Percentiles rank a stretch among this genome's conserved stretches.
These are phyloP conservation scores for Elephantulus edwardii DNA, from an alignment of 2,113 vertebrate genomes.

Conservation along the genomic window DNA sequence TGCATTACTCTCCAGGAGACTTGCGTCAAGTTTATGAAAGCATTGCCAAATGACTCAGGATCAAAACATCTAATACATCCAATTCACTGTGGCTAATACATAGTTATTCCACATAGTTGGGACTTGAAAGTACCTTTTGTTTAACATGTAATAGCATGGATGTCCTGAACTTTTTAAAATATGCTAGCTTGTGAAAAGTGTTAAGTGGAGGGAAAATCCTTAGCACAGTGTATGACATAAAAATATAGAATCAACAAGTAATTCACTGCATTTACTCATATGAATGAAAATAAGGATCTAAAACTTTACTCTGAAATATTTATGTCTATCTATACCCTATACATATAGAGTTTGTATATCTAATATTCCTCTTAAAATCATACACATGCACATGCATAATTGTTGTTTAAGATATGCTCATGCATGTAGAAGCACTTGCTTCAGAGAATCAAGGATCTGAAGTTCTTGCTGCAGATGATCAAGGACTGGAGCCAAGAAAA, in stretches of 20 bases:
- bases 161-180: neutral
- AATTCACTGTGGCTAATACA: neutral
- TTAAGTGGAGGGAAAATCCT: neutral
- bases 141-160: neutral
- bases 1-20: conserved; percentile 42
- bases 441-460: too few species aligned
- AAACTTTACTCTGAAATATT: too few species aligned
- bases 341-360: too few species aligned
- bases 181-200: neutral
- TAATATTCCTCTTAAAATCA: too few species aligned
- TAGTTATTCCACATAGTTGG: neutral
- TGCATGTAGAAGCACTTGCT: too few species aligned
- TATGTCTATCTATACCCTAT: too few species aligned
- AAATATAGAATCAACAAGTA: neutral
- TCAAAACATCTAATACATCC: conserved; percentile 23
- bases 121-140: neutral
- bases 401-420: too few species aligned
- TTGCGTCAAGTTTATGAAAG: conserved; percentile 28
- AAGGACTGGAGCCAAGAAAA: too few species aligned
- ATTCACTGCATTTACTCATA: neutral
- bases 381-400: too few species aligned
- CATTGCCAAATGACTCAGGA: conserved; percentile 27
- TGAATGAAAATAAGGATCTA: neutral
- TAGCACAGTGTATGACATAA: neutral
- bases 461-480: too few species aligned